phyloP scores from a whole-genome alignment of 1,140 invertebrate genomes.

The Mizuhopecten yessoensis region DNA sequence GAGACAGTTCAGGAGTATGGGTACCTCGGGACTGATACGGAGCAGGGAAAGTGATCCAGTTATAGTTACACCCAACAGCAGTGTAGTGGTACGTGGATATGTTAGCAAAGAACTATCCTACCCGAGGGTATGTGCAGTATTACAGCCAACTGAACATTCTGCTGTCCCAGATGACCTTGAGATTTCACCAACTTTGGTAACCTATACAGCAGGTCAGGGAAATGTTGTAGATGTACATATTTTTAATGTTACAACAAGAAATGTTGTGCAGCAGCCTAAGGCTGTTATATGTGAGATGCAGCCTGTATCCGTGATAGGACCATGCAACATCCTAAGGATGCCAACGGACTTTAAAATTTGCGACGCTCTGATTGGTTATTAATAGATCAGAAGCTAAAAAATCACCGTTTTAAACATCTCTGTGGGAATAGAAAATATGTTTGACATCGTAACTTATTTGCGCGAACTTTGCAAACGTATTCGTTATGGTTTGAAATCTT shows the following conservation, averaged over 20 bases:
- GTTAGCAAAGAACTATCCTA: background rate
- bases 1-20: background rate
- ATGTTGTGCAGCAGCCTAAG: constrained; percentile 21
- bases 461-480: no score
- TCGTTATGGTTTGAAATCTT: no score
- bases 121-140: background rate
- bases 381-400: no score
- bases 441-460: no score
- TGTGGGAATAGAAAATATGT: no score
- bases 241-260: constrained; percentile 29
- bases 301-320: background rate
- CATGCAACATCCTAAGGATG: no score
- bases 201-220: background rate
- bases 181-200: constrained; percentile 41
- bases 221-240: background rate
- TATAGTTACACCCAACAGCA: constrained; percentile 34
- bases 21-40: constrained; percentile 6
- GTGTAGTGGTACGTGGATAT: constrained; percentile 17
- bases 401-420: no score
- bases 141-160: constrained; percentile 42
- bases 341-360: no score
- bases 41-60: no score
- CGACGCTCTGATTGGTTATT: no score
- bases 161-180: constrained; percentile 44
- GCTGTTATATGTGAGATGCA: constrained; percentile 52